Evolutionary conservation across 2,797 vertebrate genomes (phyloP).

Genomic region (Chelonia mydas): DNA sequence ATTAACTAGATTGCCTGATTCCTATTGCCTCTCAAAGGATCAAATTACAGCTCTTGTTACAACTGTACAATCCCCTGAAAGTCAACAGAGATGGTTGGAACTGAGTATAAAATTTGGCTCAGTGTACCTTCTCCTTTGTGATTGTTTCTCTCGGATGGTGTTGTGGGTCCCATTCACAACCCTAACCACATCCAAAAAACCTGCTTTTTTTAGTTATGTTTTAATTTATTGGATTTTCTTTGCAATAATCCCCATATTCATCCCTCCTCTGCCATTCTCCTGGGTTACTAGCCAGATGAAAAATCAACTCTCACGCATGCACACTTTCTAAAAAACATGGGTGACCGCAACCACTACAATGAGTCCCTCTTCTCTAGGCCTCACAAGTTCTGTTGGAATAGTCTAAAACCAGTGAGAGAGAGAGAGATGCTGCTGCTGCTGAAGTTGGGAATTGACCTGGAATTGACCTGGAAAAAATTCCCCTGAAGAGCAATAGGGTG

Average conservation of each 20-base stretch:
- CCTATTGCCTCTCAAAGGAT: slow-evolving; percentile 46
- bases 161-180: not conserved
- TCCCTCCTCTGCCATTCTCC: slow-evolving; percentile 36
- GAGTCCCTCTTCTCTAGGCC: not conserved
- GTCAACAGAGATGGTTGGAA: slow-evolving; percentile 10
- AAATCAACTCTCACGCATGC: slow-evolving; percentile 31
- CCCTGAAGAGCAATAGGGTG: slow-evolving; percentile 47
- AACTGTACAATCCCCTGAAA: slow-evolving; percentile 40
- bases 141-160: not conserved
- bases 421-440: slow-evolving; percentile 27
- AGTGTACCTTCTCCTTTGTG: slow-evolving; percentile 39
- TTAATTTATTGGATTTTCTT: slow-evolving; percentile 46
- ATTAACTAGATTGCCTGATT: slow-evolving; percentile 29
- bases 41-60: not conserved
- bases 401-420: slow-evolving; percentile 36
- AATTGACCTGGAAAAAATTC: slow-evolving; percentile 65
- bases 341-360: not conserved
- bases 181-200: slow-evolving; percentile 30
- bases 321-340: slow-evolving; percentile 30
- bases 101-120: slow-evolving; percentile 42
- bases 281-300: slow-evolving; percentile 59
- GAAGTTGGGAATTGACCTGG: slow-evolving; percentile 58
- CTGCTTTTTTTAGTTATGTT: slow-evolving; percentile 60
- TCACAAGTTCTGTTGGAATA: not conserved
- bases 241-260: slow-evolving; percentile 23